A percentile compares a stretch with the other conserved stretches of the same genome.
These are phyloP conservation scores for Phytoseiulus persimilis DNA, from an alignment of 2,888 invertebrate genomes.

Conservation along the genomic window DNA sequence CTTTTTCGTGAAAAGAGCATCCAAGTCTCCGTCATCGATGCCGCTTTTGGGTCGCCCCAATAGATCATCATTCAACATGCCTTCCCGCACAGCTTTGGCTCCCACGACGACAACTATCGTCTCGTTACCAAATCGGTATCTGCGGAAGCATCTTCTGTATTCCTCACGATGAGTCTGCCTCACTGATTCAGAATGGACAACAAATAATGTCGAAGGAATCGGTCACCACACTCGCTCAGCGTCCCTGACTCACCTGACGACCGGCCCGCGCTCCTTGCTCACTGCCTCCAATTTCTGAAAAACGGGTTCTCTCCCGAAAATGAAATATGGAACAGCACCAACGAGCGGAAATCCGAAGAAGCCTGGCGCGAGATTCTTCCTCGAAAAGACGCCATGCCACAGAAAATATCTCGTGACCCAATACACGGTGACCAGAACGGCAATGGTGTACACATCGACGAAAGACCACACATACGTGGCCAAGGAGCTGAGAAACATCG, in stretches of 20 bases:
- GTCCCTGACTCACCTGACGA: background rate
- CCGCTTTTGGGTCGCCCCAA: background rate
- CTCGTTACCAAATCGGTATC: background rate
- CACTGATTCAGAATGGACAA: no score
- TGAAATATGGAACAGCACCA: background rate
- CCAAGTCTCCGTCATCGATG: background rate
- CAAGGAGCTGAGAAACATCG: background rate
- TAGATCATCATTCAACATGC: conserved; percentile 7
- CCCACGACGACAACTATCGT: background rate
- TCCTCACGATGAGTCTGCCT: background rate
- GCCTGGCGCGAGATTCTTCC: background rate
- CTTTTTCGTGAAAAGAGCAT: background rate
- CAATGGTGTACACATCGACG: background rate
- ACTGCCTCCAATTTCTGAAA: background rate
- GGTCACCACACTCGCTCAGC: no score
- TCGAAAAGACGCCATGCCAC: background rate
- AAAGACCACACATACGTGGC: background rate
- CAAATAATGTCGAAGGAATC: no score
- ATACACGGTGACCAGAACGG: background rate
- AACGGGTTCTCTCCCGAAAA: background rate
- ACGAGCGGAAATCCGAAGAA: background rate
- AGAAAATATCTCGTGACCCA: background rate
- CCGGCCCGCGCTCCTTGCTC: background rate
- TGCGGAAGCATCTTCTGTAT: background rate
- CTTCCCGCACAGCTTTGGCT: background rate